These are phyloP conservation scores for human (Homo sapiens) DNA, from an alignment of 2,113 vertebrate species.

Conservation along the genomic window DNA sequence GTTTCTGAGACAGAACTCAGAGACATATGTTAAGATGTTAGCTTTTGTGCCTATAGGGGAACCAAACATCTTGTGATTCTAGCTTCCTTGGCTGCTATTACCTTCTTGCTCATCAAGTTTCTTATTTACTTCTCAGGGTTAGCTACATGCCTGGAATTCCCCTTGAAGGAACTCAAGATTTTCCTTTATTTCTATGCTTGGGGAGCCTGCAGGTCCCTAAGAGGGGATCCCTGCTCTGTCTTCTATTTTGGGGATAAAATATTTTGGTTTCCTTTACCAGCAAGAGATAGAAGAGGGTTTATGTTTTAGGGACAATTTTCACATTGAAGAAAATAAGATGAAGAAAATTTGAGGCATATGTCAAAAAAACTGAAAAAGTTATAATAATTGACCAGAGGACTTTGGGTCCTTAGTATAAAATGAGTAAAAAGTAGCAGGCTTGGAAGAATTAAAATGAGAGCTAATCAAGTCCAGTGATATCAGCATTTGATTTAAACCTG, in stretches of 20 bases:
- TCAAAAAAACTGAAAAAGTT: neutral
- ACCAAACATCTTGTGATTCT: no score
- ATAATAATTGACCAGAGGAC: neutral
- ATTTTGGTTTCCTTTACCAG: neutral
- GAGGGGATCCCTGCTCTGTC: no score
- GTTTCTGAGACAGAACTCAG: no score
- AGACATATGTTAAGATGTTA: no score
- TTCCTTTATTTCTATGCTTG: no score
- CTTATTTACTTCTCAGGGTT: no score
- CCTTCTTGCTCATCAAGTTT: no score
- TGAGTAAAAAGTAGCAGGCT: neutral
- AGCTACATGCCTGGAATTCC: no score
- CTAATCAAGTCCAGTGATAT: neutral
- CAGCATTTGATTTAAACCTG: neutral
- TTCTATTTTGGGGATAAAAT: neutral
- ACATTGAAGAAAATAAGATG: neutral
- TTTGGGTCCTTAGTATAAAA: neutral
- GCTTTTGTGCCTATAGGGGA: no score
- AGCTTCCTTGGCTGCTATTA: no score
- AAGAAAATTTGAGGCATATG: neutral
- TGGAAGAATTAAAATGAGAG: neutral
- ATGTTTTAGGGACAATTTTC: neutral
- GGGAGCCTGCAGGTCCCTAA: no score
- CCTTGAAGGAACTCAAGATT: no score
- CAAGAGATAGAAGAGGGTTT: neutral